These are phyloP conservation scores for Mormoops blainvillei DNA, from an alignment of 2,113 vertebrate species.

Conservation along the genomic window DNA sequence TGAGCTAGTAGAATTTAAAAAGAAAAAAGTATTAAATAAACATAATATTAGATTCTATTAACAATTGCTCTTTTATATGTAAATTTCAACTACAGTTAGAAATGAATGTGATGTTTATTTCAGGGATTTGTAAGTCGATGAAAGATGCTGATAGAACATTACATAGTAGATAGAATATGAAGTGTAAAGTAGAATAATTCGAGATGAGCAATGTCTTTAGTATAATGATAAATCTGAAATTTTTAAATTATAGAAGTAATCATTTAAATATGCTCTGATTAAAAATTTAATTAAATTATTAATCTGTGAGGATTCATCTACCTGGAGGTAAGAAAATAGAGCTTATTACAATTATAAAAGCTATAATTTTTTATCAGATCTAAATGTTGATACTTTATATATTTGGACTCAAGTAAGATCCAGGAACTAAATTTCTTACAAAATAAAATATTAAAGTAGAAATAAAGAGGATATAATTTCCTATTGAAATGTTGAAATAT, in stretches of 20 bases:
- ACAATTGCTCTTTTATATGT: constrained; percentile 53
- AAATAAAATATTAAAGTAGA: background rate
- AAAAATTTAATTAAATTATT: constrained; percentile 76
- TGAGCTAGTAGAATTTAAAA: background rate
- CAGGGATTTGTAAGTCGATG: constrained; percentile 30
- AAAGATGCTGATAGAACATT: constrained; percentile 37
- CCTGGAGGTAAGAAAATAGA: constrained; percentile 60
- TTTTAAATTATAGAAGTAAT: constrained; percentile 72
- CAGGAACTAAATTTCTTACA: constrained; percentile 6
- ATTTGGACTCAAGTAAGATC: background rate
- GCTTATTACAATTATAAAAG: constrained; percentile 50
- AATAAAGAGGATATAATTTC: background rate
- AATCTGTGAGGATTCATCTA: constrained; percentile 54
- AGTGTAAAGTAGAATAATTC: constrained; percentile 49
- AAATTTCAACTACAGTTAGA: constrained; percentile 48
- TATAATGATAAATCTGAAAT: constrained; percentile 61
- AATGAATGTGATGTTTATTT: constrained; percentile 65
- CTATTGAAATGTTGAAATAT: background rate
- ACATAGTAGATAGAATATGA: background rate
- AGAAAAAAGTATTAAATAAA: constrained; percentile 60
- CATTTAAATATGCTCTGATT: constrained; percentile 77
- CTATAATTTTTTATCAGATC: constrained; percentile 16
- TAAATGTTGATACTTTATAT: background rate
- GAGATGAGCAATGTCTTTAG: constrained; percentile 41
- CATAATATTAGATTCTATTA: background rate